These are phyloP conservation scores for Pocillopora meandrina DNA, from an alignment of 92 coral and sea anemone species.

Conservation along the genomic window DNA sequence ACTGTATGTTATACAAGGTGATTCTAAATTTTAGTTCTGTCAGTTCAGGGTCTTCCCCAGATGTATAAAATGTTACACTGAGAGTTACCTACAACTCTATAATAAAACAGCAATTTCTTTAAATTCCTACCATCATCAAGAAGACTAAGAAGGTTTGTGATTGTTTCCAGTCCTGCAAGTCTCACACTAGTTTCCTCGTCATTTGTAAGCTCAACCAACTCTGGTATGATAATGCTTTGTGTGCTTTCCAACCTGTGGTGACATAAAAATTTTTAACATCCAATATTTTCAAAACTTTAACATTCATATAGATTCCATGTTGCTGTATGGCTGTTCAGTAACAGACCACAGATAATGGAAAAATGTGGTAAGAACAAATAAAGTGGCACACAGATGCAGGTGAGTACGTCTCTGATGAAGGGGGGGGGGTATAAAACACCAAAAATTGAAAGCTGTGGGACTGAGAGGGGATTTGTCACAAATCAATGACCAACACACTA, in stretches of 20 bases:
- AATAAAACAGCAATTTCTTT: too few species aligned
- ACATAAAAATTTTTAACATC: neutral
- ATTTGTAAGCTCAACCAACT: conserved; percentile 94
- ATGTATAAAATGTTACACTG: too few species aligned
- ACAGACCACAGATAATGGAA: neutral
- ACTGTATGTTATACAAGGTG: too few species aligned
- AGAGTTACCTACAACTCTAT: neutral
- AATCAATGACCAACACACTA: too few species aligned
- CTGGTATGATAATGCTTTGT: conserved; percentile 87
- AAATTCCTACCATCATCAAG: conserved; percentile 84
- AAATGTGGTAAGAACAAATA: neutral
- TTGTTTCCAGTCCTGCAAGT: conserved; percentile 92
- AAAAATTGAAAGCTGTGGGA: too few species aligned
- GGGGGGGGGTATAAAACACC: too few species aligned
- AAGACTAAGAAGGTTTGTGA: conserved; percentile 88
- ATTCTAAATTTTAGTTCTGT: too few species aligned
- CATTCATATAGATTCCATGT: neutral
- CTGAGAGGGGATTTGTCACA: too few species aligned
- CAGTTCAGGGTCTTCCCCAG: too few species aligned
- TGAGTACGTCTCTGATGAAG: too few species aligned
- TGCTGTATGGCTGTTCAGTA: neutral
- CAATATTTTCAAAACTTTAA: neutral
- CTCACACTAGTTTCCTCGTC: conserved; percentile 93
- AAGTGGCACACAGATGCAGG: too few species aligned
- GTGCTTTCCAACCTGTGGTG: conserved; percentile 81